Percentiles rank a stretch among this genome's conserved stretches.
phyloP scores from a whole-genome alignment of 2,113 vertebrate species.

The Alosa alosa region DNA sequence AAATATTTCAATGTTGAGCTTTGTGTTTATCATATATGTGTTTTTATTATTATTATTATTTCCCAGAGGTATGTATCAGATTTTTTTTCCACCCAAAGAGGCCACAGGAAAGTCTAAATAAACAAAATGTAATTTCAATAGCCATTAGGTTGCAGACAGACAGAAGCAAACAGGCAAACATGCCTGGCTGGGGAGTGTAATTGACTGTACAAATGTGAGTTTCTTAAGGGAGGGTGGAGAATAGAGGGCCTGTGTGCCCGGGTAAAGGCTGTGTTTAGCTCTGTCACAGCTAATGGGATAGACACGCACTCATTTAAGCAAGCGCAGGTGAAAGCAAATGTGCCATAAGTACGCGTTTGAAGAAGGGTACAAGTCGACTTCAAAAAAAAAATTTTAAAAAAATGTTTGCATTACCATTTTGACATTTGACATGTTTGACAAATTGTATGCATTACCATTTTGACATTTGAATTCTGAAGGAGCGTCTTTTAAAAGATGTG shows the following conservation, averaged over 20 bases:
- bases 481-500: background rate
- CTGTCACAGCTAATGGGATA: slow-evolving; percentile 19
- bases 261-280: slow-evolving; percentile 10
- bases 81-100: background rate
- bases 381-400: background rate
- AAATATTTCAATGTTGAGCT: background rate
- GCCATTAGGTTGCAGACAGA: slow-evolving; percentile 87
- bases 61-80: background rate
- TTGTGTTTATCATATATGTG: background rate
- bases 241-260: background rate
- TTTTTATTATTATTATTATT: background rate
- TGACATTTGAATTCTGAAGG: background rate
- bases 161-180: slow-evolving; percentile 83
- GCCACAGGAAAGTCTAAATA: slow-evolving; percentile 84
- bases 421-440: background rate
- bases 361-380: background rate
- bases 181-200: slow-evolving; percentile 83
- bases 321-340: background rate
- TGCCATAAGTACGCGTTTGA: slow-evolving; percentile 1
- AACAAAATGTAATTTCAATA: slow-evolving; percentile 79
- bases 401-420: background rate
- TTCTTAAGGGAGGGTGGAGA: slow-evolving; percentile 38
- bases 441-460: background rate
- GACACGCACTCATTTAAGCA: background rate
- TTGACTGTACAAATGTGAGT: slow-evolving; percentile 86